These are phyloP conservation scores for Mastacembelus armatus DNA, from an alignment of 2,797 vertebrate genomes.

Conservation along the genomic window DNA sequence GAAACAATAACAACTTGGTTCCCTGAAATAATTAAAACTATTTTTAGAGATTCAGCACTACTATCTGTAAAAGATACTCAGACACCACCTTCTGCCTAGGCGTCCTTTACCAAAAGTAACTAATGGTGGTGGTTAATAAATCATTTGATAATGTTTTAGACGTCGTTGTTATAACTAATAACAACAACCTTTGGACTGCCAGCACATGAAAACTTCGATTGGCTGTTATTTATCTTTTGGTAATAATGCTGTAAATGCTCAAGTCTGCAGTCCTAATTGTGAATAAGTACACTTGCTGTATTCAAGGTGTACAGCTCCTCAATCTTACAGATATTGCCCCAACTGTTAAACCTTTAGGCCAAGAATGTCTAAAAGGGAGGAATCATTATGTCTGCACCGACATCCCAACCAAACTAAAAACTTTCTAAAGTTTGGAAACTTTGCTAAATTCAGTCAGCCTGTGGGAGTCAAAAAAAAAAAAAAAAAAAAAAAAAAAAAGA, in stretches of 20 bases:
- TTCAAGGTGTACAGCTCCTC: background rate
- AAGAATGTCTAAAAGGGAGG: conserved; percentile 6
- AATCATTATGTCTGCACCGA: conserved; percentile 7
- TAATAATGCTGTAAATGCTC: background rate
- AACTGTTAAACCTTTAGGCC: background rate
- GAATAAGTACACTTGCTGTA: too few relatives aligned
- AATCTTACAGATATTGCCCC: background rate
- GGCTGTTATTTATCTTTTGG: too few relatives aligned
- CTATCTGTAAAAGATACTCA: background rate
- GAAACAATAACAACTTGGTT: background rate
- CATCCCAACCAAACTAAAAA: conserved; percentile 30
- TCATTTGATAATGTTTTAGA: background rate
- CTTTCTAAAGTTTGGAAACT: conserved; percentile 46
- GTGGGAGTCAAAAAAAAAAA: conserved; percentile 52
- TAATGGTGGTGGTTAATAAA: background rate
- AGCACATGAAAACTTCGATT: background rate
- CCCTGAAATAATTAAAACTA: background rate
- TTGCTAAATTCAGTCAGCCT: conserved; percentile 28
- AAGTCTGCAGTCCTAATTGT: background rate
- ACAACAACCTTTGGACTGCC: background rate
- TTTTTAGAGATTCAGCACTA: background rate
- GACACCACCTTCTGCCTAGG: background rate
- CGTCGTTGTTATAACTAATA: background rate
- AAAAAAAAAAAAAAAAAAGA: background rate
- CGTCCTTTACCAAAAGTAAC: too few relatives aligned